These are phyloP conservation scores for Drymonia ruficornis DNA, from an alignment of 2,888 invertebrate species.

Conservation along the genomic window DNA sequence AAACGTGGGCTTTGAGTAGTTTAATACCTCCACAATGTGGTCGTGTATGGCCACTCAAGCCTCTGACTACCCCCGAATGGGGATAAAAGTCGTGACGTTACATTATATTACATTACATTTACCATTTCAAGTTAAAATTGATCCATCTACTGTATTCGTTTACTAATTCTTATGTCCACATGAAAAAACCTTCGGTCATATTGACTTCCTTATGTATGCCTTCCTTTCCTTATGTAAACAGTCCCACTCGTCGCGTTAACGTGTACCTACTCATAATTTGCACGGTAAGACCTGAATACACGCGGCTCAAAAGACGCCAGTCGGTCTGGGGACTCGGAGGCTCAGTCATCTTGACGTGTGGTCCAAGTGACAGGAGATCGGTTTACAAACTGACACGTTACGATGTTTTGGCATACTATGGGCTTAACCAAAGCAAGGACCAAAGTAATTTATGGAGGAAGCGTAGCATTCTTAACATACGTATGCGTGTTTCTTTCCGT, in stretches of 20 bases:
- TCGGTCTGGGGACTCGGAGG: constrained; percentile 10
- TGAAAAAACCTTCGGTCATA: background rate
- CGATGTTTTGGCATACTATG: no score
- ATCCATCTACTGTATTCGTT: background rate
- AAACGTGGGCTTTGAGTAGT: no score
- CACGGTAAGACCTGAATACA: constrained; percentile 59
- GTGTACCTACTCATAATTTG: constrained; percentile 53
- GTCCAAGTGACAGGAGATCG: constrained; percentile 10
- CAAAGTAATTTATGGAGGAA: no score
- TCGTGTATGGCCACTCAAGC: no score
- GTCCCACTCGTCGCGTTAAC: background rate
- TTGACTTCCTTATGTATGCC: background rate
- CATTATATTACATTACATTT: no score
- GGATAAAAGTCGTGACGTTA: no score
- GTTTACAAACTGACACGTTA: background rate
- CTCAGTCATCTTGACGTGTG: constrained; percentile 7
- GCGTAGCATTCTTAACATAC: no score
- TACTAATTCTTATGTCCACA: background rate
- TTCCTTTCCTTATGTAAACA: background rate
- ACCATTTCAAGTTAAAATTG: no score
- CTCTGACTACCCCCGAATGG: no score
- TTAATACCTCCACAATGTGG: no score
- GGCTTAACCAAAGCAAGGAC: no score
- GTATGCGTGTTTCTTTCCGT: no score
- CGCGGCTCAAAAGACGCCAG: constrained; percentile 54